These are phyloP conservation scores for Gallinago nigripennis DNA, from an alignment of 2,797 vertebrate species.

Conservation along the genomic window DNA sequence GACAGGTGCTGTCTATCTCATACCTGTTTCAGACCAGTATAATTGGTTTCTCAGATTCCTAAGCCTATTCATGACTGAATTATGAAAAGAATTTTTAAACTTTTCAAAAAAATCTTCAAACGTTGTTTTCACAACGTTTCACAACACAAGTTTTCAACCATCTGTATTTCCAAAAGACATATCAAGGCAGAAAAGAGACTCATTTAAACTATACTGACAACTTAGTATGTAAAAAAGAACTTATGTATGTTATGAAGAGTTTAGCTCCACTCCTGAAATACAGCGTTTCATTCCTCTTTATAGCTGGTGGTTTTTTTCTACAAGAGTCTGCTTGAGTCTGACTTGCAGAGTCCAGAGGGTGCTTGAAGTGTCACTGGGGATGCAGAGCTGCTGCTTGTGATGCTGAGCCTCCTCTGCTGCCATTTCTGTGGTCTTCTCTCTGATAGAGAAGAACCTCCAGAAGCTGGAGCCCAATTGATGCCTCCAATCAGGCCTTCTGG, in stretches of 20 bases:
- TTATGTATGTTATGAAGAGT: not conserved
- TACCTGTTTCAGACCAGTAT: not conserved
- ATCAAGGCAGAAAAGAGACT: not conserved
- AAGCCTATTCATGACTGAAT: not conserved
- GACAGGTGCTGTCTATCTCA: not conserved
- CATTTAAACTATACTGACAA: not conserved
- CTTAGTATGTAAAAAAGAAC: not conserved
- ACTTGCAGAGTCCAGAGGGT: not conserved
- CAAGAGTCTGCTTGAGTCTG: not conserved
- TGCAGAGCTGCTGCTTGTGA: not conserved
- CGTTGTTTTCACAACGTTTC: not conserved
- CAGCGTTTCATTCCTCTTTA: not conserved
- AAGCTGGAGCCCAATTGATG: fast-evolving
- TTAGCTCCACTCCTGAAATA: not conserved
- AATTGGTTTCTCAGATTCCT: not conserved
- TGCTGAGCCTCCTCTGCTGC: not conserved
- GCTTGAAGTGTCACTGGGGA: not conserved
- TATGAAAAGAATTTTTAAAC: not conserved
- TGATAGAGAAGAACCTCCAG: not conserved
- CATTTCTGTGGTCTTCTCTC: not conserved
- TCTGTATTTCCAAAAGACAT: not conserved
- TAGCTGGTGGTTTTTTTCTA: not conserved
- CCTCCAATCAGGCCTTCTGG: not conserved
- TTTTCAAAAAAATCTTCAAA: not conserved
- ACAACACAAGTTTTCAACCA: not conserved